A percentile compares a stretch with the other conserved stretches of the same genome.
phyloP scores from a whole-genome alignment of 2,113 vertebrate genomes.

The Centrocercus urophasianus region DNA sequence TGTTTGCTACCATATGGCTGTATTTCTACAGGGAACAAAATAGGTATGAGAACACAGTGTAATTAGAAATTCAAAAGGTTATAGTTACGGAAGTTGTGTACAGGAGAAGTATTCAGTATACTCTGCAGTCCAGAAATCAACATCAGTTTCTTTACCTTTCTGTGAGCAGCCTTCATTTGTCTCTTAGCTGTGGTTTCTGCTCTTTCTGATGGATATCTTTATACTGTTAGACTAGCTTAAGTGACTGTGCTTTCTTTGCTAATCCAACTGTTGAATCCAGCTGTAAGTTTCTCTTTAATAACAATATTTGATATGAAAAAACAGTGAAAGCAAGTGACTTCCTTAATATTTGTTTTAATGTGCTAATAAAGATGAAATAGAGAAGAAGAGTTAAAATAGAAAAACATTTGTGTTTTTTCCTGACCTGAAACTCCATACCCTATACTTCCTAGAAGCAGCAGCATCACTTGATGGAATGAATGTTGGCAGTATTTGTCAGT shows the following conservation, averaged over 20 bases:
- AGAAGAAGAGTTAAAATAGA: background rate
- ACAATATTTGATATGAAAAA: background rate
- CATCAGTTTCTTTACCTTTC: background rate
- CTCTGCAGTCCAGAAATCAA: background rate
- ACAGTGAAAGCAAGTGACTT: background rate
- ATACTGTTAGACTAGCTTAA: background rate
- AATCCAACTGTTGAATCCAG: background rate
- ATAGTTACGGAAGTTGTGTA: background rate
- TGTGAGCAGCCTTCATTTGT: background rate
- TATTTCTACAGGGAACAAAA: slow-evolving; percentile 98
- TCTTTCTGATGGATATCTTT: background rate
- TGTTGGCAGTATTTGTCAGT: background rate
- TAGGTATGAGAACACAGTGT: slow-evolving; percentile 79
- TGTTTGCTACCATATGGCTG: slow-evolving; percentile 95
- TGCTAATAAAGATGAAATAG: background rate
- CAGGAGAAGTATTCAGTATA: background rate
- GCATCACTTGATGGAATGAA: background rate
- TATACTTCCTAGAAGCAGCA: background rate
- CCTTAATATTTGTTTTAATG: background rate
- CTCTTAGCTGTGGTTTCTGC: background rate
- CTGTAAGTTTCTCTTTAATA: background rate
- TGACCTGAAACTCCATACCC: background rate
- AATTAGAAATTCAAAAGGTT: background rate
- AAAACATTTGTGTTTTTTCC: background rate
- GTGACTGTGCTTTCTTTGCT: background rate